A percentile compares a stretch with the other conserved stretches of the same genome.
These are phyloP conservation scores for Hyaena hyaena DNA, from an alignment of 2,113 vertebrate genomes.

Conservation along the genomic window DNA sequence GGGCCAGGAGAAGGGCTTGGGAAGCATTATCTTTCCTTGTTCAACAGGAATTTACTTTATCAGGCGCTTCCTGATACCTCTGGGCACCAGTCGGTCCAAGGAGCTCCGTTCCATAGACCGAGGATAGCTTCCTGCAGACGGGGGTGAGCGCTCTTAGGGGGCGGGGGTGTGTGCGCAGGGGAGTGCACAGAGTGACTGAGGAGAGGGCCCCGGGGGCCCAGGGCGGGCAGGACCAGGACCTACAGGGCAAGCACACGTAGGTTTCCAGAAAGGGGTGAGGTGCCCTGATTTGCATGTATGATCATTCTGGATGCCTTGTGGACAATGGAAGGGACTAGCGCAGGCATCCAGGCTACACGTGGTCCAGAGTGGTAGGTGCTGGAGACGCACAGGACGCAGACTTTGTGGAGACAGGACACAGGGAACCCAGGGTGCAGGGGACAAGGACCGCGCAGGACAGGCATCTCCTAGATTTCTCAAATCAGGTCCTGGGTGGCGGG, in stretches of 20 bases:
- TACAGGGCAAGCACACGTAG: background rate
- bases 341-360: accelerated
- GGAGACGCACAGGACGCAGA: background rate
- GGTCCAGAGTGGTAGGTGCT: background rate
- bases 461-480: background rate
- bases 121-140: background rate
- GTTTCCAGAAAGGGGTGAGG: background rate
- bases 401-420: background rate
- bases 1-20: accelerated
- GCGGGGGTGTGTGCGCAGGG: background rate
- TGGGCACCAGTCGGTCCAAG: accelerated
- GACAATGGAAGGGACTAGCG: background rate
- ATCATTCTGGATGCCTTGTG: accelerated
- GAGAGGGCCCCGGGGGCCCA: accelerated
- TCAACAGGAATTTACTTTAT: background rate
- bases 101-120: background rate
- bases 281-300: accelerated
- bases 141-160: accelerated
- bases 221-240: accelerated
- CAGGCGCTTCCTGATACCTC: background rate
- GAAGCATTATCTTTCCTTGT: accelerated
- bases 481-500: background rate
- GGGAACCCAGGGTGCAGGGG: background rate
- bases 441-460: accelerated
- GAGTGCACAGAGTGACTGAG: accelerated